These are phyloP conservation scores for Axis porcinus DNA, from an alignment of 2,113 vertebrate genomes.

Conservation along the genomic window DNA sequence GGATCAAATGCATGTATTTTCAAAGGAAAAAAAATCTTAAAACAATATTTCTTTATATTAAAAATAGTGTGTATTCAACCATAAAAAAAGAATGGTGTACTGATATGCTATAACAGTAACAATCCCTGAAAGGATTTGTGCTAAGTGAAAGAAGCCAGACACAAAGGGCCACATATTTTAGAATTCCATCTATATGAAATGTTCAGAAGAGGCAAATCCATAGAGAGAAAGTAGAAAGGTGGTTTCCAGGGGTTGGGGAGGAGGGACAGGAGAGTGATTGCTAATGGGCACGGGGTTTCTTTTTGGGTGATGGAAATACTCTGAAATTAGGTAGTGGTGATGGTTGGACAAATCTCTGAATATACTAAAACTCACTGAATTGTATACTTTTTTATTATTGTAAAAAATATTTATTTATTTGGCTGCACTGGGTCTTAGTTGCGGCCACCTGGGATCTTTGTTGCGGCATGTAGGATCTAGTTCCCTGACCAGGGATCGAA, in stretches of 20 bases:
- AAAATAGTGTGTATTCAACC: not conserved
- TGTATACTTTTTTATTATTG: not conserved
- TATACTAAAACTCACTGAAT: not conserved
- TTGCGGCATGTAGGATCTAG: not conserved
- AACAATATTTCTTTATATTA: not conserved
- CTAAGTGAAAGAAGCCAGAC: not conserved
- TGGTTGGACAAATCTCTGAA: not conserved
- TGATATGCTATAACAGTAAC: not conserved
- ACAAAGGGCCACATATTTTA: not conserved
- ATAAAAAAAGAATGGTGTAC: not conserved
- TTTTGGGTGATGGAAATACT: not conserved
- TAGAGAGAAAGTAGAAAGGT: not conserved
- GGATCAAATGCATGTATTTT: not conserved
- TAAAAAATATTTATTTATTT: not conserved
- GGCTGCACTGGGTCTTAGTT: not conserved
- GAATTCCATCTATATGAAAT: not conserved
- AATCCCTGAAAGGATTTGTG: not conserved
- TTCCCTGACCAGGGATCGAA: not conserved
- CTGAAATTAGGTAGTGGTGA: not conserved
- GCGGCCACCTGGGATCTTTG: not conserved
- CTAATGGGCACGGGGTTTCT: not conserved
- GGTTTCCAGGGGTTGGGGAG: not conserved
- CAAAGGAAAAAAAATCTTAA: not conserved
- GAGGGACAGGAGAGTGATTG: not conserved
- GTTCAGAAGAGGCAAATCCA: not conserved